These are phyloP conservation scores for Chloebia gouldiae DNA, from an alignment of 2,113 vertebrate genomes.

Conservation along the genomic window DNA sequence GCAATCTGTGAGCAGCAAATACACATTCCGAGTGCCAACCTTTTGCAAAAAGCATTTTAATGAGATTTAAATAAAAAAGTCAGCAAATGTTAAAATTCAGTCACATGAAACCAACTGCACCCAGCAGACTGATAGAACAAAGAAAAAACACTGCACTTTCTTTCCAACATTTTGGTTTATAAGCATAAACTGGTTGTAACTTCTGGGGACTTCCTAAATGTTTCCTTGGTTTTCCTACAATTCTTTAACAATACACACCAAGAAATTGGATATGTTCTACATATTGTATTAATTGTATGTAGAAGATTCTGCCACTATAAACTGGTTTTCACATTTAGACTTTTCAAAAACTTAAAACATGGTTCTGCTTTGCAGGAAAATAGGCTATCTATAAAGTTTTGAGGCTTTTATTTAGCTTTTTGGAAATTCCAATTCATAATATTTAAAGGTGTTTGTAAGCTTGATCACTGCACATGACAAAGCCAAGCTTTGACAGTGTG, in stretches of 20 bases:
- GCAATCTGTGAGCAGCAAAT: neutral
- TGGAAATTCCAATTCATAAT: neutral
- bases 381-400: neutral
- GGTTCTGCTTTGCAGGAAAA: slow-evolving; percentile 19
- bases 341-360: slow-evolving; percentile 9
- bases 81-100: neutral
- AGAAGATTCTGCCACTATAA: slow-evolving; percentile 3
- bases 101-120: neutral
- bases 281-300: slow-evolving; percentile 15
- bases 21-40: neutral
- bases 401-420: neutral
- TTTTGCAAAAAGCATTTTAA: slow-evolving; percentile 21
- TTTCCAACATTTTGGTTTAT: slow-evolving; percentile 12
- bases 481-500: neutral
- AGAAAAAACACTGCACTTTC: neutral
- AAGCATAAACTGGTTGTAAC: slow-evolving; percentile 40
- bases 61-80: neutral
- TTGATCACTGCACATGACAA: neutral
- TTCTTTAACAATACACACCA: neutral
- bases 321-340: neutral
- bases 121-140: slow-evolving; percentile 8
- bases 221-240: slow-evolving; percentile 26
- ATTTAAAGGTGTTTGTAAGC: neutral
- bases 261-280: slow-evolving; percentile 45
- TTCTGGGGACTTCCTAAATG: slow-evolving; percentile 22